phyloP scores from a whole-genome alignment of 2,888 invertebrate genomes.

The Clunio marinus region DNA sequence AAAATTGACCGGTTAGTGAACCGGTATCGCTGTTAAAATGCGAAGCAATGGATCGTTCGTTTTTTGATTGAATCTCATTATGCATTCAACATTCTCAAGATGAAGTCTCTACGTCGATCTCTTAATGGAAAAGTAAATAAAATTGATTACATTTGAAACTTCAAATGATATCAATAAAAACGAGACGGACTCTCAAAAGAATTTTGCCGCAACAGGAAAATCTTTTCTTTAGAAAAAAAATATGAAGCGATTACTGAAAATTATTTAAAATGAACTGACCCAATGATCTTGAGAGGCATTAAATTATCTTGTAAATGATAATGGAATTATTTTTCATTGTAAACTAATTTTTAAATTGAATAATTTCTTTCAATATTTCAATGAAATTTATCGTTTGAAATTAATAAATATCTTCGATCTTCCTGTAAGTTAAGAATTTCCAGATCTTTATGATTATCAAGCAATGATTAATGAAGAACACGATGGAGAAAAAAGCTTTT shows the following conservation, averaged over 20 bases:
- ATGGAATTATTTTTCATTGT: too few species aligned
- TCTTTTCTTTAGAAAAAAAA: too few species aligned
- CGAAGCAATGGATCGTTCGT: background rate
- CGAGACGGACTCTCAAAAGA: conserved; percentile 9
- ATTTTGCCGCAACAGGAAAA: background rate
- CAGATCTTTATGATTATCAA: too few species aligned
- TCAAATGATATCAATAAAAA: conserved; percentile 13
- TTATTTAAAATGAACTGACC: too few species aligned
- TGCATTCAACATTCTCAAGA: conserved; percentile 30
- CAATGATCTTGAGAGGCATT: too few species aligned
- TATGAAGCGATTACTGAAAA: too few species aligned
- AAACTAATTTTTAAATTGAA: too few species aligned
- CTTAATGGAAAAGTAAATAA: conserved; percentile 16
- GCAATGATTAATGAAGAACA: background rate
- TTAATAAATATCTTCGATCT: too few species aligned
- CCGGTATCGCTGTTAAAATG: background rate
- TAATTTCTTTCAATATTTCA: too few species aligned
- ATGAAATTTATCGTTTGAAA: too few species aligned
- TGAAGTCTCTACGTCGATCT: background rate
- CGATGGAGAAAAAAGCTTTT: conserved; percentile 6
- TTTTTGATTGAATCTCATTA: conserved; percentile 35
- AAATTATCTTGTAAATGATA: too few species aligned
- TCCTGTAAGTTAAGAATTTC: too few species aligned
- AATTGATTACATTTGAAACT: conserved; percentile 6
- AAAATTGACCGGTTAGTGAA: background rate